These are phyloP conservation scores for Creontiades dilutus DNA, from an alignment of 2,888 invertebrate genomes.

Conservation along the genomic window DNA sequence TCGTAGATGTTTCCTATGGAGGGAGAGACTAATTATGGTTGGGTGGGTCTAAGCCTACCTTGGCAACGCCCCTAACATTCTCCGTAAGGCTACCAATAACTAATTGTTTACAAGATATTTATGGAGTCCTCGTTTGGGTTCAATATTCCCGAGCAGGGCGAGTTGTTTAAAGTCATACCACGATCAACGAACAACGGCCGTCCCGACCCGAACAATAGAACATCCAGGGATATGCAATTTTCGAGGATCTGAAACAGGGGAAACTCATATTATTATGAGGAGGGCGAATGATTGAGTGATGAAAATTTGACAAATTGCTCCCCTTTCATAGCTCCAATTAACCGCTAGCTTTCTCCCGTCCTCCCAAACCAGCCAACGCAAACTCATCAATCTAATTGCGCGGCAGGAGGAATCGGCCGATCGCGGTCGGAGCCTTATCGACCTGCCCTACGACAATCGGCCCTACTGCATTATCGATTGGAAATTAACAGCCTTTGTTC, in stretches of 20 bases:
- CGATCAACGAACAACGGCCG: no score
- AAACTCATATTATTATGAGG: conserved; percentile 15
- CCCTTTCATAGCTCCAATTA: conserved; percentile 23
- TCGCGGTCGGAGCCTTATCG: neutral
- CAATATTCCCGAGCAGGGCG: no score
- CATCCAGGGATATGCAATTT: no score
- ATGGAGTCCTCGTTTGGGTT: no score
- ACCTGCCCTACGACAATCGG: conserved; percentile 22
- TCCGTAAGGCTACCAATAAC: no score
- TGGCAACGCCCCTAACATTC: no score
- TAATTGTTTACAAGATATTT: no score
- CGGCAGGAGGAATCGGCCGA: neutral
- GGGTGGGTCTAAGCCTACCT: no score
- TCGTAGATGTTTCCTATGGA: no score
- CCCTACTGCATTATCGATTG: conserved; percentile 50
- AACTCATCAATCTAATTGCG: conserved; percentile 62
- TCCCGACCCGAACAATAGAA: no score
- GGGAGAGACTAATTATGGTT: no score
- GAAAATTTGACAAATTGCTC: conserved; percentile 34
- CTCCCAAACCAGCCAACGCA: neutral
- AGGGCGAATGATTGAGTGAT: conserved; percentile 1
- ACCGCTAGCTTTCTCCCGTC: neutral
- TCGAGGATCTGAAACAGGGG: neutral
- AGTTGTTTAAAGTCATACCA: no score
- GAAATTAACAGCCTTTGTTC: conserved; percentile 67